Base-by-base conservation (phyloP, 1,140 invertebrate genomes). In the Aradophagus sp. region DNA sequence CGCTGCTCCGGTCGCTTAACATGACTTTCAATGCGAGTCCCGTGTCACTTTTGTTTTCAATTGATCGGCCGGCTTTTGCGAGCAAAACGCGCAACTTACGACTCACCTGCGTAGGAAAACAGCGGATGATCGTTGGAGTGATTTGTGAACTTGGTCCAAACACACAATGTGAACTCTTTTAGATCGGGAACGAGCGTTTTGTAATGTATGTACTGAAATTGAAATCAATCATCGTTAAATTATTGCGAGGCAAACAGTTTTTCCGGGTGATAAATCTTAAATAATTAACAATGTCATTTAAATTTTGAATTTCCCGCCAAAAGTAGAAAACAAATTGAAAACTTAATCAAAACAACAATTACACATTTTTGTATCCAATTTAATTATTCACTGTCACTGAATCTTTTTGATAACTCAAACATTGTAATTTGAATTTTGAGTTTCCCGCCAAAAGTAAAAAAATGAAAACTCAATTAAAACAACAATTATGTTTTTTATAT, bases 91-190 rank as follows among this genome's bases (percentile, higher is more conserved):
- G 10, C 3, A 11, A 10, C 14, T 45, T 11, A 20, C 38, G 86
- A 23, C 89, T 90, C 80, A 94, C 93, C 89, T 80, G 92, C 88
- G 77, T 95, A 95, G 23, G 92, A 93, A 76, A 95, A 92, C 41
- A 95, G 74, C 0, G 93, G 91, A 86, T 95, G 93, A 75, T 95
- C 92, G 36, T 89, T 91, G 8, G 89, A 89, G 73, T 94, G 92
- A 77, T 94, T 95, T 53, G 89, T 89, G 61, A 93, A 93, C 69
- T 93, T 93, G 50, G 88, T 90, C 93, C 93, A 95, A 78, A 89
- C 88, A 74, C 93, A 95, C 0, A 94, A 82, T 0, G 93, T 94
- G 74, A 94, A 94, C 77, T 94, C 92, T 67, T 93, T 92, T 38
- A 94, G 71, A 59, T 93, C 89, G 0, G 92, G 92, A 5, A 95